A percentile compares a stretch with the other conserved stretches of the same genome.
These are phyloP conservation scores for Cepphus grylle DNA, from an alignment of 2,113 vertebrate species.

Conservation along the genomic window DNA sequence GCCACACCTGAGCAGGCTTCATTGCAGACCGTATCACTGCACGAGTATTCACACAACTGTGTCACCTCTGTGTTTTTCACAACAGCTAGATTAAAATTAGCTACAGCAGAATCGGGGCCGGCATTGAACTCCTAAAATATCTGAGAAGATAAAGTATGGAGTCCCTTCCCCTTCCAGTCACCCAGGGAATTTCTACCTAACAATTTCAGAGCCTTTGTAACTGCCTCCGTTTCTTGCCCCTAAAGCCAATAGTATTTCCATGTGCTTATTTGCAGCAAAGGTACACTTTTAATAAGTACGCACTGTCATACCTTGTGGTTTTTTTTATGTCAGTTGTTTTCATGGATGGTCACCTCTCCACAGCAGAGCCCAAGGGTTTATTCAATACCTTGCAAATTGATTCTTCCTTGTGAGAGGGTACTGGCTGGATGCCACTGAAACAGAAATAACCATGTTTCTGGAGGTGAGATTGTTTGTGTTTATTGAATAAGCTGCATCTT, in stretches of 20 bases:
- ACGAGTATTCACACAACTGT: background rate
- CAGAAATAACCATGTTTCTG: constrained; percentile 1
- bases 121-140: background rate
- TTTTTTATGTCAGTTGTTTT: constrained; percentile 13
- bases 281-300: background rate
- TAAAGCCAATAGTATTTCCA: background rate
- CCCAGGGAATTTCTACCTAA: background rate
- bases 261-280: background rate
- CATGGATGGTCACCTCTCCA: constrained; percentile 9
- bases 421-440: constrained; percentile 27
- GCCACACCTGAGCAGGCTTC: background rate
- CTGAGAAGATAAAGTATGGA: background rate
- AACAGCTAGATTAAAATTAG: background rate
- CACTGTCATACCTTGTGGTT: background rate
- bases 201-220: background rate
- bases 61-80: background rate
- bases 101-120: background rate
- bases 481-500: background rate
- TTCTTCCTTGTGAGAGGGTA: constrained; percentile 27
- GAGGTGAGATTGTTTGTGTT: background rate
- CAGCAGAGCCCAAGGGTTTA: background rate
- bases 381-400: constrained; percentile 26
- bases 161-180: background rate
- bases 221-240: background rate
- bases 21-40: background rate